Base-by-base conservation (phyloP, 2,113 vertebrate genomes). In the Clinocottus analis region DNA sequence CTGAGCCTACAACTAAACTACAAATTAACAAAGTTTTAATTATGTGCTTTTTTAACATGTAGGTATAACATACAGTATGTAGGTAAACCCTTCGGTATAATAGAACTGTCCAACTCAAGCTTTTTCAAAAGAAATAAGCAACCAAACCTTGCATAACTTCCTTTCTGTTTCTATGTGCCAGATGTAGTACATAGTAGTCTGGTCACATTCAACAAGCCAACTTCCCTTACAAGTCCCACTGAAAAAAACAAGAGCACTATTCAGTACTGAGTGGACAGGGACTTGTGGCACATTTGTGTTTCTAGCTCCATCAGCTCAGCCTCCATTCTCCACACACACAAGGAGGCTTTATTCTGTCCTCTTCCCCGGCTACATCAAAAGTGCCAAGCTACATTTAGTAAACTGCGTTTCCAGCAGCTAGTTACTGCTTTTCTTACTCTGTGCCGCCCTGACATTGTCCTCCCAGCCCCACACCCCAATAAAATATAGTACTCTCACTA, bases 181-280 rank as follows among this genome's bases (percentile, higher is more conserved):
- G 92, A 91, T 90, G 83, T 83, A 82, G 58, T 55, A 76, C 43
- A 88, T 51, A 88, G 86, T 74, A 90, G 91, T 88, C 86, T 86
- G 87, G 86, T 91, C 84, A 84, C 81, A 79, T 89, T 94, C 87
- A 82, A 73, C 60, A 71, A 77, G 87, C 83, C 76, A 88, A 92
- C 88, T 89, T 88, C 84, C 77, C 81, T 87, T 90, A 86, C 76
- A 83, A 91, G 78, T 83, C 69, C 47, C 64, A 4, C 35, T 53
- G 35, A 82, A 83, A 82, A 73, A 90, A 92, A 95, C 93, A 95
- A 94, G 87, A 83, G 77, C 72, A 63, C 90, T 76, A 94, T 94
- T 94, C 92, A 95, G 81, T 56, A 49, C 76, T 71, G 89, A 89
- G 88, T 87, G 89, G 89, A 91, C 82, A 87, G 90, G 83, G 87